Evolutionary conservation across 2,797 vertebrate genomes (phyloP).

Genomic region (Poecilia velifera): DNA sequence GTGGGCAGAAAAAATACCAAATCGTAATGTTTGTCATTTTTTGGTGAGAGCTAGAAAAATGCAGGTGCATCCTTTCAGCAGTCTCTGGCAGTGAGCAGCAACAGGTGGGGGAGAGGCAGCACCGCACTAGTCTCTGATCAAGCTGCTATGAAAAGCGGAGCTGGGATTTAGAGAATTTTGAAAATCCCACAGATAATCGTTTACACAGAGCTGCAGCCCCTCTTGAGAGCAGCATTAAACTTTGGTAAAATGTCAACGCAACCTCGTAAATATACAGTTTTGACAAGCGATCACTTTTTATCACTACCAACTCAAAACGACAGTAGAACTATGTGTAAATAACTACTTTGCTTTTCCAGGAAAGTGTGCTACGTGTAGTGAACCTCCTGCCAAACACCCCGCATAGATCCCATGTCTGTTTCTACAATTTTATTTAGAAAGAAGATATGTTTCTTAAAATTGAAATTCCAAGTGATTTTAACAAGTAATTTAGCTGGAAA

Average conservation of each 20-base stretch:
- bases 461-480: not conserved
- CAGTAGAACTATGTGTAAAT: not conserved
- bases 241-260: not conserved
- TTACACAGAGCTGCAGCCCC: not conserved
- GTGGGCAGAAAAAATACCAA: not conserved
- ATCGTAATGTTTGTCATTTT: not conserved
- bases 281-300: not conserved
- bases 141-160: not conserved
- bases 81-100: not conserved
- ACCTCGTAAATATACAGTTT: not conserved
- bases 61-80: not conserved
- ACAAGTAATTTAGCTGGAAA: not conserved
- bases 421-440: not conserved
- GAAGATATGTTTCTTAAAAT: not conserved
- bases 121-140: not conserved
- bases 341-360: too few species aligned
- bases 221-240: not conserved
- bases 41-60: not conserved
- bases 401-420: not conserved
- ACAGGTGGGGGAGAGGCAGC: not conserved
- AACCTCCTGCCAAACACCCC: not conserved
- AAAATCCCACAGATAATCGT: not conserved
- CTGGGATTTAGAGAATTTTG: not conserved
- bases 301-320: too few species aligned
- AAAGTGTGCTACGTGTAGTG: too few species aligned